These are phyloP conservation scores for Psylliodes chrysocephalus DNA, from an alignment of 2,888 invertebrate genomes.

Conservation along the genomic window DNA sequence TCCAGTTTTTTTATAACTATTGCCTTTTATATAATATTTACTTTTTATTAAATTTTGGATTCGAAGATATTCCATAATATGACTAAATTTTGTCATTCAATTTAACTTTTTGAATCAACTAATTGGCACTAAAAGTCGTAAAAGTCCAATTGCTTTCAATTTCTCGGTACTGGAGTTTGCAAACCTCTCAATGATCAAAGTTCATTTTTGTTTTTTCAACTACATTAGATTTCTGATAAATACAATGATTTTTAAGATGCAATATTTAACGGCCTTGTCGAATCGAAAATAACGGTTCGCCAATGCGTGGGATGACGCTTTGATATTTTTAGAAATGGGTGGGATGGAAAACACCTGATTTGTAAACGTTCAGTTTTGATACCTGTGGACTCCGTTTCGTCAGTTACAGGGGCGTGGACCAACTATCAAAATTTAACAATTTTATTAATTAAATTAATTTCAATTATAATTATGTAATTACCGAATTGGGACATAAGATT, in stretches of 20 bases:
- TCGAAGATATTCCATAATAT: too few species aligned
- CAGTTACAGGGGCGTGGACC: constrained; percentile 22
- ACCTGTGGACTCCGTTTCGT: constrained; percentile 45
- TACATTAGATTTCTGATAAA: constrained; percentile 7
- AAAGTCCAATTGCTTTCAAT: too few species aligned
- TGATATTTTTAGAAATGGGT: constrained; percentile 47
- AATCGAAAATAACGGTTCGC: constrained; percentile 58
- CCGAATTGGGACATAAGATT: neutral
- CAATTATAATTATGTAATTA: neutral
- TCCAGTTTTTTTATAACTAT: too few species aligned
- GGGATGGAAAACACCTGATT: constrained; percentile 59
- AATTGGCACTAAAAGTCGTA: too few species aligned
- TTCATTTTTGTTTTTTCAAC: too few species aligned
- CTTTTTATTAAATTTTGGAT: too few species aligned
- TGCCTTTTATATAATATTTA: too few species aligned
- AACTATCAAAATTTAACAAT: neutral
- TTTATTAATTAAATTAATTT: neutral
- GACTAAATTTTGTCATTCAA: too few species aligned
- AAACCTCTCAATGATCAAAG: too few species aligned
- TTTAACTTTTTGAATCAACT: too few species aligned
- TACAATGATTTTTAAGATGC: constrained; percentile 35
- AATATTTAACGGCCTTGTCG: constrained; percentile 54
- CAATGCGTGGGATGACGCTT: constrained; percentile 53
- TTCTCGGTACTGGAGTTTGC: too few species aligned
- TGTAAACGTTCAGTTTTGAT: constrained; percentile 44